Conservation (phyloP, 2,113 vertebrate species). For the Erpornis zantholeuca region DNA sequence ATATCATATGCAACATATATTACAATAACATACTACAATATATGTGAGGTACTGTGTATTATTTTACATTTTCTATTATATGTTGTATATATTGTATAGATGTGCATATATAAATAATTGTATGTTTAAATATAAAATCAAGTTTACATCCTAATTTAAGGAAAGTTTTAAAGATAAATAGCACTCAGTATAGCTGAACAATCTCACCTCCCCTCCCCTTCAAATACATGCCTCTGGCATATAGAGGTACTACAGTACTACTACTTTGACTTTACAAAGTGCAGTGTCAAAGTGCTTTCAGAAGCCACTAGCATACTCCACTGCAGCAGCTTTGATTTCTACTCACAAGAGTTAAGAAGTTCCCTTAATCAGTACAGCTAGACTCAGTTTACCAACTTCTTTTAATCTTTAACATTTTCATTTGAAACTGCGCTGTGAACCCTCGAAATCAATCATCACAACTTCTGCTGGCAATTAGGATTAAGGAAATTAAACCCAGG, state of each 20-base stretch:
- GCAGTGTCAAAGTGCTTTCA: neutral
- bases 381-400: neutral
- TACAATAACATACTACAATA: neutral
- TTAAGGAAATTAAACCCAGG: conserved; percentile 21
- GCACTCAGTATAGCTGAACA: neutral
- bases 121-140: neutral
- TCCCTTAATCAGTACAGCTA: neutral
- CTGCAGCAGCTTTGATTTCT: neutral
- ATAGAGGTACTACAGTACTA: neutral
- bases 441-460: neutral
- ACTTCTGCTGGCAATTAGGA: neutral
- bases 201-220: neutral
- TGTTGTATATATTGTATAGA: neutral
- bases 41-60: neutral
- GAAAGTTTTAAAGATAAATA: neutral
- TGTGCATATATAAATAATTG: neutral
- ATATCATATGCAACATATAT: neutral
- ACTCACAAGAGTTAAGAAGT: too few relatives aligned
- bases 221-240: neutral
- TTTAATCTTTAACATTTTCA: neutral
- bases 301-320: neutral
- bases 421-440: neutral
- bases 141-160: neutral
- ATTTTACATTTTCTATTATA: neutral
- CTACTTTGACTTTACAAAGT: neutral